Evolutionary conservation across 2,888 invertebrate species (phyloP).

Genomic region (Parnassius smintheus): DNA sequence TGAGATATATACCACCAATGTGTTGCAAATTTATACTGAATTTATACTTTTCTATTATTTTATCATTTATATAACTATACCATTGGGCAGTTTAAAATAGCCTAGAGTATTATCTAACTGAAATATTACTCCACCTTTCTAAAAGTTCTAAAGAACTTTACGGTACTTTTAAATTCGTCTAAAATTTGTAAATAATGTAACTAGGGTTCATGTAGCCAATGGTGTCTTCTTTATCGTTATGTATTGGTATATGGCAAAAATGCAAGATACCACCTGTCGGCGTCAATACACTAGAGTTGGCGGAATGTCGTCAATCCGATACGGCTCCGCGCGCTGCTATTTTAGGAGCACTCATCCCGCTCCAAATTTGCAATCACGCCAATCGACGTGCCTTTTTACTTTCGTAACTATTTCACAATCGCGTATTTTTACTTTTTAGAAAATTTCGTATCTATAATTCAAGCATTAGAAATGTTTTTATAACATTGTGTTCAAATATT

Average conservation of each 20-base stretch:
- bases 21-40: too few species aligned
- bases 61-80: too few species aligned
- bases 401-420: slow-evolving; percentile 76
- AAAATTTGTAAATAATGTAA: too few species aligned
- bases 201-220: too few species aligned
- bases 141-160: too few species aligned
- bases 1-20: too few species aligned
- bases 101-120: too few species aligned
- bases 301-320: slow-evolving; percentile 76
- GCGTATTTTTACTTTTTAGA: slow-evolving; percentile 25
- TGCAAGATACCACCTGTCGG: slow-evolving; percentile 44
- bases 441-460: slow-evolving; percentile 39
- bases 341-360: slow-evolving; percentile 67
- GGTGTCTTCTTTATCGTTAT: too few species aligned
- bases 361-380: slow-evolving; percentile 79
- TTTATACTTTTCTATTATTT: too few species aligned
- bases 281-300: slow-evolving; percentile 50
- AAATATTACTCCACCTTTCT: too few species aligned
- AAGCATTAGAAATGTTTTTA: neutral
- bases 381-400: slow-evolving; percentile 74
- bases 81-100: too few species aligned
- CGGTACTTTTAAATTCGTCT: too few species aligned
- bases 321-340: slow-evolving; percentile 67
- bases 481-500: neutral
- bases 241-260: neutral